Conservation (phyloP, 2,113 vertebrate species). For the Myrmecophaga tridactyla region DNA sequence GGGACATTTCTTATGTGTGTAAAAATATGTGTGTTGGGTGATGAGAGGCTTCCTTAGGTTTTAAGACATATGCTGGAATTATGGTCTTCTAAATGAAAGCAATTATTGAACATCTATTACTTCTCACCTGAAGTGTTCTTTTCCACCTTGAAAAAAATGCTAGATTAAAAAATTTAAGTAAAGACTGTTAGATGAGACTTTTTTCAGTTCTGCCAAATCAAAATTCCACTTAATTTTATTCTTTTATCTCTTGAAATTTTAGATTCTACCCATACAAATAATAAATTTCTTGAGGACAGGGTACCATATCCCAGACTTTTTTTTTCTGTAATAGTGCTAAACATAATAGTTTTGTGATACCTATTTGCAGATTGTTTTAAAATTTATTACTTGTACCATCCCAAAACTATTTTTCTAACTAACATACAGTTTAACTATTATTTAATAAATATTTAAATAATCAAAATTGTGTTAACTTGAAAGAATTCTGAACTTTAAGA, state of each 20-base stretch:
- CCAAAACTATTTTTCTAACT: not conserved
- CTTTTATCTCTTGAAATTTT: not conserved
- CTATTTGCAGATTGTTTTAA: not conserved
- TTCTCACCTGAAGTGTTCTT: not conserved
- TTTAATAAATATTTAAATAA: not conserved
- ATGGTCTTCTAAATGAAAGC: not conserved
- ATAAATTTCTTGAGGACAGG: not conserved
- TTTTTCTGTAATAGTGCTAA: not conserved
- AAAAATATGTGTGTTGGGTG: not conserved
- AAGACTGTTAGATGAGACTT: not conserved
- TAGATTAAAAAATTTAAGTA: not conserved
- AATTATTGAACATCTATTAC: not conserved
- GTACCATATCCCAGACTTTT: not conserved
- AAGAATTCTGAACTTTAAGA: not conserved
- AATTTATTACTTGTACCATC: not conserved
- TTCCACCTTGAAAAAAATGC: not conserved
- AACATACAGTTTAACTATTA: not conserved
- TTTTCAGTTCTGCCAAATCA: not conserved
- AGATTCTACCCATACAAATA: not conserved
- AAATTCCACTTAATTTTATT: not conserved
- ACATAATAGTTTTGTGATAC: not conserved
- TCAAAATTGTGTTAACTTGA: not conserved
- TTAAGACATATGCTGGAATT: not conserved
- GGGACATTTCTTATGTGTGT: conserved; percentile 31
- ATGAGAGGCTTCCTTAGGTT: not conserved